Conservation (phyloP, 2,113 vertebrate genomes). For the Trogon melanurus region DNA sequence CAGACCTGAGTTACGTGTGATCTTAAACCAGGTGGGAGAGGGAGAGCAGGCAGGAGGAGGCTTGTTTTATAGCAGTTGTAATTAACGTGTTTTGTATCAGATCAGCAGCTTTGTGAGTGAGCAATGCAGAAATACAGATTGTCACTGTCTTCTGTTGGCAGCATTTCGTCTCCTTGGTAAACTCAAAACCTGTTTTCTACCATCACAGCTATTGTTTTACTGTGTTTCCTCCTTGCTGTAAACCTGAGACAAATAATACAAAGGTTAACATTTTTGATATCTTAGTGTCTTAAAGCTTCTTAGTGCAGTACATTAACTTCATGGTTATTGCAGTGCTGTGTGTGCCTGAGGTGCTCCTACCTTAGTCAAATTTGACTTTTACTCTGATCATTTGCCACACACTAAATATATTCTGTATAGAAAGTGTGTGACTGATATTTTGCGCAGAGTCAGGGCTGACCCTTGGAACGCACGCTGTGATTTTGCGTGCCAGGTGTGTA, state of each 20-base stretch:
- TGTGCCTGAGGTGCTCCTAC: background rate
- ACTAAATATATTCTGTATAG: background rate
- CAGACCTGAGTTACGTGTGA: background rate
- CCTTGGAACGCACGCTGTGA: background rate
- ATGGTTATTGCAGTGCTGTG: background rate
- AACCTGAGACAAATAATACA: background rate
- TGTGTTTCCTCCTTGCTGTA: background rate
- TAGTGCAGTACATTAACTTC: background rate
- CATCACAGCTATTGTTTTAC: accelerated
- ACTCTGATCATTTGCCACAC: background rate
- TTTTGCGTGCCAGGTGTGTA: background rate
- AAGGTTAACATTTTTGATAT: background rate
- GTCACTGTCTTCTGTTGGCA: background rate
- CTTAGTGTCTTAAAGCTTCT: background rate
- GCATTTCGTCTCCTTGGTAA: background rate
- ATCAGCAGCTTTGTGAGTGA: background rate
- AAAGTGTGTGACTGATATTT: background rate
- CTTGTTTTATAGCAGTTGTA: background rate
- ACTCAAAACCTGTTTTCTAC: background rate
- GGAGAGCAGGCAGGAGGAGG: background rate
- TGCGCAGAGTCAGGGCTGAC: accelerated
- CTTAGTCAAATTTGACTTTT: background rate
- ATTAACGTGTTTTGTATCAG: background rate
- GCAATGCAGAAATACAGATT: background rate
- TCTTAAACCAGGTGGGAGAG: background rate